Evolutionary conservation across 2,888 invertebrate genomes (phyloP), one percentile per base, ranked within the genome.

Genomic region (Hirtodrosophila confusa): DNA sequence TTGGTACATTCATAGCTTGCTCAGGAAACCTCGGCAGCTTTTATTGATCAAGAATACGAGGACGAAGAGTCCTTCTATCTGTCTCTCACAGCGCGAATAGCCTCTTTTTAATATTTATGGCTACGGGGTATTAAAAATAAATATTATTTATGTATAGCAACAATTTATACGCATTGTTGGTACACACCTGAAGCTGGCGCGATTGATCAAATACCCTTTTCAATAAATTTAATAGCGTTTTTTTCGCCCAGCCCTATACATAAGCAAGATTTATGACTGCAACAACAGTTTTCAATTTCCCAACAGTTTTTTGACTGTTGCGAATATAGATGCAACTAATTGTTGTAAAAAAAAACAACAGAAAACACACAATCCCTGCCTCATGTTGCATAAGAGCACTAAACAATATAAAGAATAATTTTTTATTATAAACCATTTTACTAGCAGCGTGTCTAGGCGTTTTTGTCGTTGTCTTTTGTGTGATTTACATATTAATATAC

Each of bases 201-300:
- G n/a, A 68, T 62, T 54, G 57, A 65, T 62, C 47, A 63, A 69
- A 58, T 75, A 77, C 86, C 87, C 82, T 80, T 85, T 87, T 78
- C 78, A 85, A 85, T 75, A 79, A 72, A 85, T 66, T 85, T 58
- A 78, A 80, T 80, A 70, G 82, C 54, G 49, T 45, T 36, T 47
- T 60, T 43, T 53, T 33, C 41, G 36, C 37, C 7, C 31, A 31
- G 31, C 31, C 8, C 7, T 6, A 7, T 31, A 8, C 31, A n/a
- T 29, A 39, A 48, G 24, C 35, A 49, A 80, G 71, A 82, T 87
- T 87, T 82, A 85, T 78, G 75, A 62, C 50, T 58, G 36, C 45
- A 40, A 61, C 49, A 71, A 71, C 55, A 69, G 61, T 48, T 62
- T 80, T 57, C 65, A 62, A 84, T 71, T 69, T 61, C 17, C 31